Base-by-base conservation (phyloP, 2,888 invertebrate species). In the Tuta absoluta region DNA sequence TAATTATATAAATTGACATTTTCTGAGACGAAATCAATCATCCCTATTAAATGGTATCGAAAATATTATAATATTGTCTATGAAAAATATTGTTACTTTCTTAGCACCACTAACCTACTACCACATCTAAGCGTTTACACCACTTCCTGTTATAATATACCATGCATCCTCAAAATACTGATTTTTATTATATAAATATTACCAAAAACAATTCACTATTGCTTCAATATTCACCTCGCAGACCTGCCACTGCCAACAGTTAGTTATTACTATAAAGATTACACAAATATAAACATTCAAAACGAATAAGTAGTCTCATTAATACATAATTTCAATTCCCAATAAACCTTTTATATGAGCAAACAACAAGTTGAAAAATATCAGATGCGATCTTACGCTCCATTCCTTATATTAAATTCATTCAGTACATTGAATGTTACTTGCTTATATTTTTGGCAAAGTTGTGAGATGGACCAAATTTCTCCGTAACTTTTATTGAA, bases 21-120 rank as follows among this genome's bases (percentile, higher is more conserved):
- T 73, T 77, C 67, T 76, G 78, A 82, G 82, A 84, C 75, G 81
- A 81, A 79, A 75, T 67, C 72, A 77, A 75, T 82, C 82, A 84
- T 85, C 86, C 82, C 82, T 84, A 45, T 17, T 48, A 87, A 87
- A 88, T 80, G 73, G 76, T 76, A 80, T 87, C 79, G 73, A 85
- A 89, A 86, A 84, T 84, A 86, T 83, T 72, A 76, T 72, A 78
- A 82, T 86, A 88, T 86, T 87, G 80, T 86, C 85, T 89, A 87
- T 85, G 82, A 86, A 89, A 87, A 87, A 90, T 90, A 89, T 85
- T 81, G 74, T 68, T 80, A 60, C 68, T 81, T 81, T 83, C 79
- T 84, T 89, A 90, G 90, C 90, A 91, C 91, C 91, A 82, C 89
- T 86, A 86, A 73, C 74, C 79, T 82, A 79, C 75, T 41, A 62